These are phyloP conservation scores for Scaptomyza montana DNA, from an alignment of 1,140 invertebrate genomes.

Conservation along the genomic window DNA sequence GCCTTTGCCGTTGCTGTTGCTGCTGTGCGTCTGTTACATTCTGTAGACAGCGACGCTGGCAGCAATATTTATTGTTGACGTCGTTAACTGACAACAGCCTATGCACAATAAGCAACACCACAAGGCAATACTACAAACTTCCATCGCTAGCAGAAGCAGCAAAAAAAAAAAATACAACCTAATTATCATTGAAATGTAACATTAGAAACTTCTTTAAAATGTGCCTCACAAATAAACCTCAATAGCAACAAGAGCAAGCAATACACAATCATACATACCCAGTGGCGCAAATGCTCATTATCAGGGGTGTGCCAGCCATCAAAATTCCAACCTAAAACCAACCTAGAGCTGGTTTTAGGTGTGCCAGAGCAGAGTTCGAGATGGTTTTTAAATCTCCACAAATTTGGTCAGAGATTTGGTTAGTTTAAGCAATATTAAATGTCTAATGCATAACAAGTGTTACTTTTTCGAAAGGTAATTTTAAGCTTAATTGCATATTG, in stretches of 20 bases:
- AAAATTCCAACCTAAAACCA: no score
- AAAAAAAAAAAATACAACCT: slow-evolving; percentile 2
- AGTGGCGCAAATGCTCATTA: no score
- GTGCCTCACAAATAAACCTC: slow-evolving; percentile 58
- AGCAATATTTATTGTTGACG: slow-evolving; percentile 13
- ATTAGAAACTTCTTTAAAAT: slow-evolving; percentile 38
- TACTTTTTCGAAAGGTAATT: no score
- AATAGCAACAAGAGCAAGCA: slow-evolving; percentile 30
- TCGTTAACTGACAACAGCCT: slow-evolving; percentile 2
- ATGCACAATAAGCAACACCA: slow-evolving; percentile 1
- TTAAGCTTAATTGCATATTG: no score
- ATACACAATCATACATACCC: not conserved
- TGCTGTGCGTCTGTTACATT: slow-evolving; percentile 77
- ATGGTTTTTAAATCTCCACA: no score
- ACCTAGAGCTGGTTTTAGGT: no score
- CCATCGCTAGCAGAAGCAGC: not conserved
- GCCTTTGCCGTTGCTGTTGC: slow-evolving; percentile 12
- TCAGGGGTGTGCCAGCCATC: no score
- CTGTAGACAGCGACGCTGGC: slow-evolving; percentile 72
- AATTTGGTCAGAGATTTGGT: no score
- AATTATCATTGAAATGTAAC: no score
- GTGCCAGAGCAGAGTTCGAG: no score
- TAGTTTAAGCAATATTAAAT: no score
- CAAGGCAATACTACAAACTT: not conserved
- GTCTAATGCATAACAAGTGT: no score